Evolutionary conservation across 2,888 invertebrate genomes (phyloP), one percentile per base, ranked within the genome.

Genomic region (Drosophila meridiana): DNA sequence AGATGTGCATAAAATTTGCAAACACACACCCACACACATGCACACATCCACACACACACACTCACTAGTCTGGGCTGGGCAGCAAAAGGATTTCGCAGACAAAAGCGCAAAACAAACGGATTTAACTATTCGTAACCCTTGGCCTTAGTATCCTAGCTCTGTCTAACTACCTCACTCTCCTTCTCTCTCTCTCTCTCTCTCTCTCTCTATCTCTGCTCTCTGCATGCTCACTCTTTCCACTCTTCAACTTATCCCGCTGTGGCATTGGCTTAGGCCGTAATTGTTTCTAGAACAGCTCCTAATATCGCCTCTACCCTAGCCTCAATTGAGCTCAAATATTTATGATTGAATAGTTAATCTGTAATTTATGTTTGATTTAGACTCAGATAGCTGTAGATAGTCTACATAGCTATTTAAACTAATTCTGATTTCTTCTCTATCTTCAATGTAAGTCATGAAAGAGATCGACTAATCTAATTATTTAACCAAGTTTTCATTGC

Each of bases 51-150:
- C 32, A 55, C 50, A 36, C 56, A 59, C 43, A n/a, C 26, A 36
- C 9, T 45, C 11, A 40, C n/a, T 14, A 62, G 38, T 28, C 55
- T 68, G 69, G 73, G 79, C 73, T 84, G 84, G 82, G 26, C 75
- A 75, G 87, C 73, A 66, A 76, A 86, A 87, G 90, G 86, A 89
- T 89, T 87, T 85, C 9, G 38, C 40, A 59, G 69, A 83, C 81
- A 87, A 86, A 76, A 73, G 88, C 75, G 70, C 74, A 86, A 74
- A 89, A 83, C 81, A 90, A 86, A 82, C 82, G 87, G 84, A 86
- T 88, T 90, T 80, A 86, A 78, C 64, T 74, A 77, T 80, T 80
- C 80, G 65, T 82, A 85, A 85, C 89, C 85, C 89, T 87, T 85
- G 70, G 69, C 72, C 73, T 73, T 53, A 70, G 42, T 55, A 55